Evolutionary conservation across 2,113 vertebrate genomes (phyloP).

Genomic region (Malurus melanocephalus): DNA sequence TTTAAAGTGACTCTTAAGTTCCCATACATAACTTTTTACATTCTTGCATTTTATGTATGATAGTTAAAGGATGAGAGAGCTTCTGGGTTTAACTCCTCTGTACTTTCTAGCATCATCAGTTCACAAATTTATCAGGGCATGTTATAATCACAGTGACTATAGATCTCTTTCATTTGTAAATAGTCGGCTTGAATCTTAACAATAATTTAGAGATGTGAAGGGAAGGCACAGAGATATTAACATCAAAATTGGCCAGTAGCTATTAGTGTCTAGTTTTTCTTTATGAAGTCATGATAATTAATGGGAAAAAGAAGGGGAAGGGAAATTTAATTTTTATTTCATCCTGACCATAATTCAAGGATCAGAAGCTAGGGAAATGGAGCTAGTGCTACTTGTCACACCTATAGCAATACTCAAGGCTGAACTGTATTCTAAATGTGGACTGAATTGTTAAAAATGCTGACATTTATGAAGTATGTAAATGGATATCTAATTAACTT

Average conservation of each 20-base stretch:
- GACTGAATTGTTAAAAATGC: constrained; percentile 47
- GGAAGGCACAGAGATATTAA: not conserved
- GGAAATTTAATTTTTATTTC: not conserved
- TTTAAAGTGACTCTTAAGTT: not conserved
- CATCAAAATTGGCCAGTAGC: not conserved
- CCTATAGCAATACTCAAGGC: not conserved
- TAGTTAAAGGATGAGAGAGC: not conserved
- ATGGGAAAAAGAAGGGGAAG: not conserved
- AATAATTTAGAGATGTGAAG: not conserved
- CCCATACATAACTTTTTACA: not conserved
- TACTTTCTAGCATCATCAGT: not conserved
- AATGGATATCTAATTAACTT: constrained; percentile 69
- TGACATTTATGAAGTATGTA: constrained; percentile 60
- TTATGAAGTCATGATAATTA: not conserved
- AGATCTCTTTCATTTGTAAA: not conserved
- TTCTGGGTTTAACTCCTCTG: not conserved
- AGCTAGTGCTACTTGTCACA: not conserved
- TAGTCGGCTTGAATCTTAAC: not conserved
- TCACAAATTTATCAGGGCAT: not conserved
- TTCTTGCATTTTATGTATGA: not conserved
- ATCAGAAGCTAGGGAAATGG: not conserved
- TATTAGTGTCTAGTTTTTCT: not conserved
- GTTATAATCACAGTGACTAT: not conserved
- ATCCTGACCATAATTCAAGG: not conserved
- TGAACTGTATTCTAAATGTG: not conserved